These are phyloP conservation scores for Etheostoma nigrum DNA, from an alignment of 2,797 vertebrate genomes.

Conservation along the genomic window DNA sequence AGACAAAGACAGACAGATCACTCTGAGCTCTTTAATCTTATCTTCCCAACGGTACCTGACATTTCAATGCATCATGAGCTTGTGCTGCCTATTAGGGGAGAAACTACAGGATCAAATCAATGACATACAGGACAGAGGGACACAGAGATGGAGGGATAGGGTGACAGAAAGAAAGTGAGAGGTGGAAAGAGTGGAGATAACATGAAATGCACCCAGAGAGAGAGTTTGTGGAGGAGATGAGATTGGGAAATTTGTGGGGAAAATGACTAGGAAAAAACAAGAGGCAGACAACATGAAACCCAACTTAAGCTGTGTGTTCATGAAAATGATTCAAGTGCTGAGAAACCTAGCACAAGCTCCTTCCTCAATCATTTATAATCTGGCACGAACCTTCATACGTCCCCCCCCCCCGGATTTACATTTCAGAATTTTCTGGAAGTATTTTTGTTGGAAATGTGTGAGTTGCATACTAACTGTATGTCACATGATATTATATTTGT, in stretches of 20 bases:
- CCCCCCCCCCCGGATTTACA: not conserved
- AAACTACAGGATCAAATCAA: constrained; percentile 59
- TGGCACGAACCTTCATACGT: not conserved
- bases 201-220: not conserved
- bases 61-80: constrained; percentile 70
- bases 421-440: constrained; percentile 1
- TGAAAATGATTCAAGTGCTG: constrained; percentile 3
- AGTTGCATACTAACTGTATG: constrained; percentile 7
- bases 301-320: not conserved
- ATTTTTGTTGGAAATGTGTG: constrained; percentile 29
- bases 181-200: constrained; percentile 21
- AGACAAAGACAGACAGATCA: constrained; percentile 27
- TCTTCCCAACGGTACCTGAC: constrained; percentile 68
- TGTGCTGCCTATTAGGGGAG: constrained; percentile 25
- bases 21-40: constrained; percentile 64
- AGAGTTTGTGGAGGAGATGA: not conserved
- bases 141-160: constrained; percentile 27
- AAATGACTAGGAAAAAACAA: constrained; percentile 19
- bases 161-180: constrained; percentile 4
- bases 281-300: constrained; percentile 9
- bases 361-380: constrained; percentile 8
- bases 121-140: constrained; percentile 45
- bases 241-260: constrained; percentile 26
- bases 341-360: not conserved
- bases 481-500: constrained; percentile 17